Base-by-base conservation (phyloP, 2,797 vertebrate species). In the Eleutherodactylus coqui region DNA sequence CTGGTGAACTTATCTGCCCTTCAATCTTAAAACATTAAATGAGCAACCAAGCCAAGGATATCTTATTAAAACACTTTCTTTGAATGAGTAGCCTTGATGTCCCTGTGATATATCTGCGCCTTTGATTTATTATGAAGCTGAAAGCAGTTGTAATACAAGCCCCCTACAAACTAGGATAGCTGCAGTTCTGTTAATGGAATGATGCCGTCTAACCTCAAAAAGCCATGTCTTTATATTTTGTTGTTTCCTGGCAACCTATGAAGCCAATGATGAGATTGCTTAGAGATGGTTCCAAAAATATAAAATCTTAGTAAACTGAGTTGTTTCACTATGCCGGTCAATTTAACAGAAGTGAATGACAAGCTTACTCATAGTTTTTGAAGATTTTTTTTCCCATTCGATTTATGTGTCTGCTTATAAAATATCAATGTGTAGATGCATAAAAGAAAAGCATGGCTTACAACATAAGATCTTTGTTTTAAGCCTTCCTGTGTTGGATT, bases 121-220 rank as follows among this genome's bases (percentile, higher is more conserved):
- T 86, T 86, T 85, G 83, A 85, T 85, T 64, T 69, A 82, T 53
- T 69, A 47, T 85, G 60, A 72, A 75, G 36, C 51, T 43, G 27
- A 67, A 79, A 72, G 72, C 75, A 45, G 75, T 58, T 73, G 76
- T 64, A 80, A 73, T 60, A 36, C 83, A 85, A 77, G 32, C 75
- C 75, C 69, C 51, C 51, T 78, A 53, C 75, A 78, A 55, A 84
- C 60, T 29, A 34, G 41, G 32, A 85, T 51, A 85, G 58, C 75
- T 69, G 32, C 19, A 62, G 13, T 38, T 38, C 29, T 83, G 58
- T 75, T 58, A 85, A 73, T 62, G 72, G 43, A 64, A 47, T 75
- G 70, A 86, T 64, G 78, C 24, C 10, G 43, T 75, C 21, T 75
- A 86, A 64, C 67, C 77, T 85, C 64, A 75, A 64, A n/a, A 86